Evolutionary conservation across 2,113 vertebrate species (phyloP).

Genomic region (Equus quagga): DNA sequence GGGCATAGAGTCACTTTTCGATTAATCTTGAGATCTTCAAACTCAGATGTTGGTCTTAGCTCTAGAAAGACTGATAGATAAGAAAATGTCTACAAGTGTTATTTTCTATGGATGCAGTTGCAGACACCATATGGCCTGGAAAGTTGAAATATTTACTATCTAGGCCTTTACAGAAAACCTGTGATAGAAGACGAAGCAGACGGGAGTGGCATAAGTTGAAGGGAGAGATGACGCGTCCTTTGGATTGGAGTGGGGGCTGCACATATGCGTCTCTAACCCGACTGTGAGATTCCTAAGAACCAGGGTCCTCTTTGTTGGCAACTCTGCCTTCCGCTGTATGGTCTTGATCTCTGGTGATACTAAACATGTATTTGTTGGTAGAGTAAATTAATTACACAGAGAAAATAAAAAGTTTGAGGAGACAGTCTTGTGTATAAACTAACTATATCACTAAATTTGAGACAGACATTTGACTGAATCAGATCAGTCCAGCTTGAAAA

Average conservation of each 20-base stretch:
- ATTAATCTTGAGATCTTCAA: not conserved
- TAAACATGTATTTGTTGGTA: not conserved
- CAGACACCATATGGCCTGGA: not conserved
- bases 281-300: not conserved
- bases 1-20: not conserved
- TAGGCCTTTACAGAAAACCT: not conserved
- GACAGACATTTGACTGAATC: not conserved
- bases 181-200: not conserved
- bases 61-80: not conserved
- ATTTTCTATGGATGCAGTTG: not conserved
- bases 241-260: not conserved
- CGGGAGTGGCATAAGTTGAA: not conserved
- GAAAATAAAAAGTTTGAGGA: not conserved
- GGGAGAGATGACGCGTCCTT: not conserved
- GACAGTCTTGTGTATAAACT: not conserved
- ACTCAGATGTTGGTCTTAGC: not conserved
- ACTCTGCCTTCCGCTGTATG: not conserved
- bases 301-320: not conserved
- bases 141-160: not conserved
- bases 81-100: not conserved
- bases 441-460: not conserved
- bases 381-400: not conserved
- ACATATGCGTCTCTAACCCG: not conserved
- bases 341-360: not conserved
- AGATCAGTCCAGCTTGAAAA: not conserved